Conservation (phyloP, 2,113 vertebrate species). For the Budorcas taxicolor region DNA sequence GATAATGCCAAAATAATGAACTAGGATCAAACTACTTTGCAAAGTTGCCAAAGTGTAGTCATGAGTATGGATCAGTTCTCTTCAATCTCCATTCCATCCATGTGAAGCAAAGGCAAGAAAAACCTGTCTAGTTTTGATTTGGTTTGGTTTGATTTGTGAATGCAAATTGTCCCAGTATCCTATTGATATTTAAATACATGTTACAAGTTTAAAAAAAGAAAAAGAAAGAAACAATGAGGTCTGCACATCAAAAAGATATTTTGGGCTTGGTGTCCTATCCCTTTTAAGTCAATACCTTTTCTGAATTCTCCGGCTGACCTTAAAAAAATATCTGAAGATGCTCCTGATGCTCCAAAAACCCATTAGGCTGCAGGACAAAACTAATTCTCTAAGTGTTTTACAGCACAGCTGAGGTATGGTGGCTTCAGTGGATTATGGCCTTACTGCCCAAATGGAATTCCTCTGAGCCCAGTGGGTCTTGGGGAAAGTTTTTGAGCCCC, state of each 20-base stretch:
- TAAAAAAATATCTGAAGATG: background rate
- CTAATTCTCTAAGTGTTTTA: conserved; percentile 41
- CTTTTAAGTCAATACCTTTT: conserved; percentile 42
- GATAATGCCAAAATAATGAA: background rate
- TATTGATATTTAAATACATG: background rate
- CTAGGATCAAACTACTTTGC: background rate
- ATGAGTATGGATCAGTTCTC: background rate
- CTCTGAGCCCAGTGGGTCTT: background rate
- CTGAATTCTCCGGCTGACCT: conserved; percentile 13
- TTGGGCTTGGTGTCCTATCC: background rate
- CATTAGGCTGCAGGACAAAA: background rate
- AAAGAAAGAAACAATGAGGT: background rate
- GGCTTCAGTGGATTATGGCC: conserved; percentile 14
- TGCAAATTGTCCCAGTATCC: background rate
- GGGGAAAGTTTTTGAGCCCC: background rate
- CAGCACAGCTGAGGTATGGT: background rate
- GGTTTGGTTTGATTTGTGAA: background rate
- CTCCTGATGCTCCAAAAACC: conserved; percentile 20
- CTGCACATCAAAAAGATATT: background rate
- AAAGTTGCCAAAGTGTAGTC: background rate
- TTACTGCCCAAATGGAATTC: conserved; percentile 14
- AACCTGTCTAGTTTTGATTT: background rate
- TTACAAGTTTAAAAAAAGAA: background rate
- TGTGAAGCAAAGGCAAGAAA: background rate
- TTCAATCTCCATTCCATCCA: background rate